Evolutionary conservation across 2,113 vertebrate species (phyloP), one percentile per base, ranked within the genome.

Genomic region (Cervus canadensis): DNA sequence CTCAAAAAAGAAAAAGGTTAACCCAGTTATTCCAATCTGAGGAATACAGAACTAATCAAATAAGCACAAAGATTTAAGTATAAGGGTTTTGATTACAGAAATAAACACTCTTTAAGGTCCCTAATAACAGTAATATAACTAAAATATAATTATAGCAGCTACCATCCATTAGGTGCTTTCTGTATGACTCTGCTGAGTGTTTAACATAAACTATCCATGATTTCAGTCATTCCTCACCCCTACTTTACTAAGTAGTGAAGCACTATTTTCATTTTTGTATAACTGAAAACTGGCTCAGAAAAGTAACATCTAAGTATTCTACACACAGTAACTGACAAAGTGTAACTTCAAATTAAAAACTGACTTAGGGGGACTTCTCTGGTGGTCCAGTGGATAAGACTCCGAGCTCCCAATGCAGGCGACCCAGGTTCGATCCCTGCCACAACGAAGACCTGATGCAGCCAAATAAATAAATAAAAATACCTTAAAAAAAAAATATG

Each of bases 41-140:
- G 6, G 56, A 89, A 89, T 45, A 82, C 89, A 92, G 28, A 95
- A 33, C 40, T 95, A 95, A 96, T 79, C 43, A 86, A 56, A 82
- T 71, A 71, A 85, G 64, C 28, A 93, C 45, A 84, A 78, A 91
- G 52, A 79, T 36, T 86, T 76, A 95, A 91, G 52, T 48, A 16
- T 62, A 87, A 78, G 50, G 1, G 8, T 43, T 96, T 93, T 90
- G 89, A 90, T 71, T 92, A 83, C 2, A 90, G 43, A 79, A 89
- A 97, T 71, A 89, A 91, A 79, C 7, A 96, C 14, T 88, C 17
- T 54, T 84, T 79, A 81, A 40, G 89, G 64, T 62, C 59, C 19
- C 30, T 30, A 40, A 45, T 12, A 84, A 78, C 10, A 81, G 60
- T 74, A 59, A 50, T 56, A 67, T 43, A 91, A 81, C 48, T 82